These are phyloP conservation scores for Tachystola acroxantha DNA, from an alignment of 2,888 invertebrate genomes.

Conservation along the genomic window DNA sequence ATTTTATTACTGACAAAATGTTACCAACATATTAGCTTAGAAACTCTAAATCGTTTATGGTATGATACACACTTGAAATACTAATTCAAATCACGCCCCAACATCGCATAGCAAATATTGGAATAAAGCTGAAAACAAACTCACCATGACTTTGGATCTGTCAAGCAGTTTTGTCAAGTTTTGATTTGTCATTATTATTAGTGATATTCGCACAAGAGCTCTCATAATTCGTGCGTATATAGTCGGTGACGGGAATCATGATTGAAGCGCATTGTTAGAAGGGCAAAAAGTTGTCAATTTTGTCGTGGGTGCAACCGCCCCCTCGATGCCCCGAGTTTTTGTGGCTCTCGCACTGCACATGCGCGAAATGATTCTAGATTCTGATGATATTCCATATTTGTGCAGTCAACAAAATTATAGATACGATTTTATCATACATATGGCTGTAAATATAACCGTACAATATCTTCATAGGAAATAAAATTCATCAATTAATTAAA, in stretches of 20 bases:
- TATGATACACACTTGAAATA: slow-evolving; percentile 4
- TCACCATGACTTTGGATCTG: slow-evolving; percentile 50
- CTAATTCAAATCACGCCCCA: slow-evolving; percentile 24
- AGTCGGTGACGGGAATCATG: slow-evolving; percentile 41
- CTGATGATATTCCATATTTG: neutral
- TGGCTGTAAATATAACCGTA: no score
- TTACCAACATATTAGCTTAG: no score
- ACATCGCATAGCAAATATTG: slow-evolving; percentile 43
- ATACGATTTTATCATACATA: no score
- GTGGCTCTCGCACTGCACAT: slow-evolving; percentile 19
- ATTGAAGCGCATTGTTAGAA: slow-evolving; percentile 53
- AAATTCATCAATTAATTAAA: no score
- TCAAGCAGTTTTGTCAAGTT: slow-evolving; percentile 49
- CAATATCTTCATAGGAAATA: no score
- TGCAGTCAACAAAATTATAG: no score
- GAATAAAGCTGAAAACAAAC: slow-evolving; percentile 49
- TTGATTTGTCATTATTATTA: slow-evolving; percentile 44
- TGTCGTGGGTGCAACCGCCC: slow-evolving; percentile 36
- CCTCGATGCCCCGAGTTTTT: slow-evolving; percentile 26
- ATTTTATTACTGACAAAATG: no score
- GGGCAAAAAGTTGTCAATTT: slow-evolving; percentile 57
- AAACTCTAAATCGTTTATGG: slow-evolving; percentile 1
- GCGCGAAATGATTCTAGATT: slow-evolving; percentile 14
- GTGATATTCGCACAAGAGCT: slow-evolving; percentile 41
- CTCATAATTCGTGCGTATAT: slow-evolving; percentile 49